A percentile compares a stretch with the other conserved stretches of the same genome.
Evolutionary conservation across 2,113 vertebrate species (phyloP).

Genomic region (Galeopterus variegatus): DNA sequence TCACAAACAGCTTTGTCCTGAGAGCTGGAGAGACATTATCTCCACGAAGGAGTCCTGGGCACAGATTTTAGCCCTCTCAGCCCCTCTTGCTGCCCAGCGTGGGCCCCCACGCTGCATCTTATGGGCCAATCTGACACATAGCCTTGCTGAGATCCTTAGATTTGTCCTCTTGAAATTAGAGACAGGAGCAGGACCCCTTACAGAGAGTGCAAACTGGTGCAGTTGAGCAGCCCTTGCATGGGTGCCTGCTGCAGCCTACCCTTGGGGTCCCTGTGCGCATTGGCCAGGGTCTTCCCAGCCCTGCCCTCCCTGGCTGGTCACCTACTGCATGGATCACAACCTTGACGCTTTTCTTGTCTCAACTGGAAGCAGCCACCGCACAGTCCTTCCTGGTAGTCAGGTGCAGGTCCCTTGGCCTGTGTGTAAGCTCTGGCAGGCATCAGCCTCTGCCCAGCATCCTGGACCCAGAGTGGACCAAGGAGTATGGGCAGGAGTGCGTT

Average conservation of each 20-base stretch:
- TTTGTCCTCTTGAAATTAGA: not conserved
- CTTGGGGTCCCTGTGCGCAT: not conserved
- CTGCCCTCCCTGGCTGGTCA: not conserved
- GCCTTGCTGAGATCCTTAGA: not conserved
- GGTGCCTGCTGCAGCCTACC: not conserved
- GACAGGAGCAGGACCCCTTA: not conserved
- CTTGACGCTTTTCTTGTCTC: not conserved
- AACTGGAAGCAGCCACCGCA: not conserved
- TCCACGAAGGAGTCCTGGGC: too few relatives aligned
- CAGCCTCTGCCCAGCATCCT: not conserved
- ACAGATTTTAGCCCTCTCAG: not conserved
- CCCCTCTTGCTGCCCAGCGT: not conserved
- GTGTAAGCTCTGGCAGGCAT: not conserved
- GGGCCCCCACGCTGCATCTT: not conserved
- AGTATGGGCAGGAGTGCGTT: not conserved
- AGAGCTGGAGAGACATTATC: not conserved
- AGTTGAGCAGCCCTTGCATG: not conserved
- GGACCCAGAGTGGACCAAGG: not conserved
- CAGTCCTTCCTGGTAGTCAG: not conserved
- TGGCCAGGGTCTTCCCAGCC: not conserved
- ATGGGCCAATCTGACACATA: accelerated
- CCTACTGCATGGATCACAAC: not conserved
- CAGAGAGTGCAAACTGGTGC: not conserved
- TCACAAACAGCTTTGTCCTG: not conserved
- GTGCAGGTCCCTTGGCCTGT: not conserved